A percentile compares a stretch with the other conserved stretches of the same genome.
Evolutionary conservation across 1,140 invertebrate genomes (phyloP).

Genomic region (Drosophila lacertosa): DNA sequence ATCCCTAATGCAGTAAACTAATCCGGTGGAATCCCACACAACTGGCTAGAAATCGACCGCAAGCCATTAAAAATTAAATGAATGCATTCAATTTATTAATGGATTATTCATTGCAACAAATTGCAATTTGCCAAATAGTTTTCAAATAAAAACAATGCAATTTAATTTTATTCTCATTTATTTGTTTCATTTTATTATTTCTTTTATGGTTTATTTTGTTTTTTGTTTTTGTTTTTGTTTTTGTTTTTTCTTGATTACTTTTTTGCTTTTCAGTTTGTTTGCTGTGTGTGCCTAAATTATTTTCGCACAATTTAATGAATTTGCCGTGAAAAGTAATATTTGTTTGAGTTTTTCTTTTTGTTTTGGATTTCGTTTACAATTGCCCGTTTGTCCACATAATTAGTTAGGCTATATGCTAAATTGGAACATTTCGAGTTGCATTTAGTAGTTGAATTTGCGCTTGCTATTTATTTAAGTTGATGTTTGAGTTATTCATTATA

Average conservation of each 20-base stretch:
- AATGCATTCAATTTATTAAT: constrained; percentile 30
- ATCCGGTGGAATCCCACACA: not conserved
- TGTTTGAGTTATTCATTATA: constrained; percentile 66
- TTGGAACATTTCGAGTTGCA: constrained; percentile 80
- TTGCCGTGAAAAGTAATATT: constrained; percentile 62
- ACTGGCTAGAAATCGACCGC: not conserved
- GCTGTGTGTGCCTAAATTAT: constrained; percentile 61
- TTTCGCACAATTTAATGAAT: constrained; percentile 71
- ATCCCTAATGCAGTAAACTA: not conserved
- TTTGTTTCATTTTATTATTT: constrained; percentile 22
- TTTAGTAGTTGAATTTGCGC: constrained; percentile 67
- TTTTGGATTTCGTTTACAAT: constrained; percentile 22
- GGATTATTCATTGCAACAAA: constrained; percentile 29
- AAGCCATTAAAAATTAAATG: constrained; percentile 1
- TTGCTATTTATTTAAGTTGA: constrained; percentile 39
- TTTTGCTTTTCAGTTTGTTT: constrained; percentile 22
- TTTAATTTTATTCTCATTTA: constrained; percentile 31
- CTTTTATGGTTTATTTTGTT: constrained; percentile 29
- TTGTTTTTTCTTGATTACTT: constrained; percentile 18
- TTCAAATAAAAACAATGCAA: constrained; percentile 29
- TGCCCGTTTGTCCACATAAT: constrained; percentile 65
- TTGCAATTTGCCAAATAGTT: constrained; percentile 35
- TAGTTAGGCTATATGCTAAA: constrained; percentile 73
- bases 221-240: no score
- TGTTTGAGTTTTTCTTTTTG: constrained; percentile 39